These are phyloP conservation scores for Scytalopus superciliaris DNA, from an alignment of 2,113 vertebrate genomes.

Conservation along the genomic window DNA sequence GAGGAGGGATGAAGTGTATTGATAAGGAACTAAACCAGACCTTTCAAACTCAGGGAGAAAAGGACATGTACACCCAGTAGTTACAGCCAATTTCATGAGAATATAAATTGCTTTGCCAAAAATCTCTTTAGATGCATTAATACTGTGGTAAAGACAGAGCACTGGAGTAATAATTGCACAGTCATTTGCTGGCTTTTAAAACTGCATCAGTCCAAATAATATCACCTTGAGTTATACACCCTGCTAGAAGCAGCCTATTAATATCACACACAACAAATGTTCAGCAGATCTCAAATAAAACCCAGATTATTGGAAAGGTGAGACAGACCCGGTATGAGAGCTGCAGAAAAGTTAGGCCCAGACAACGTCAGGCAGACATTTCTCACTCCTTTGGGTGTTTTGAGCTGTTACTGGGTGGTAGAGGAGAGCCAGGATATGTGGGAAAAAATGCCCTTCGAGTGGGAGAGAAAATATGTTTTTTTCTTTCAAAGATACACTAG, in stretches of 20 bases:
- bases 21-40: constrained; percentile 2
- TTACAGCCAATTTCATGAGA: constrained; percentile 20
- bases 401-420: not conserved
- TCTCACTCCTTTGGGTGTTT: not conserved
- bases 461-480: constrained; percentile 13
- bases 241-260: constrained; percentile 30
- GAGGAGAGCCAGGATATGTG: not conserved
- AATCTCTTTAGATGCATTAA: constrained; percentile 61
- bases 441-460: not conserved
- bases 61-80: constrained; percentile 16
- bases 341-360: not conserved
- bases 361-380: not conserved
- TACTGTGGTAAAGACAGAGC: constrained; percentile 20
- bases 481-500: constrained; percentile 30
- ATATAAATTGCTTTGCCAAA: constrained; percentile 68
- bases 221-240: constrained; percentile 52
- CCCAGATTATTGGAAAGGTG: not conserved
- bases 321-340: not conserved
- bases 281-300: not conserved
- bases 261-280: not conserved
- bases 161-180: constrained; percentile 52
- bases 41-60: not conserved
- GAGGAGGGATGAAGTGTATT: not conserved
- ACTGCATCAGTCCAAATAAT: constrained; percentile 66
- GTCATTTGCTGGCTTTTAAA: constrained; percentile 72